Percentiles rank a stretch among this genome's conserved stretches.
Evolutionary conservation across 2,888 invertebrate genomes (phyloP).

Genomic region (Norana najaformis): DNA sequence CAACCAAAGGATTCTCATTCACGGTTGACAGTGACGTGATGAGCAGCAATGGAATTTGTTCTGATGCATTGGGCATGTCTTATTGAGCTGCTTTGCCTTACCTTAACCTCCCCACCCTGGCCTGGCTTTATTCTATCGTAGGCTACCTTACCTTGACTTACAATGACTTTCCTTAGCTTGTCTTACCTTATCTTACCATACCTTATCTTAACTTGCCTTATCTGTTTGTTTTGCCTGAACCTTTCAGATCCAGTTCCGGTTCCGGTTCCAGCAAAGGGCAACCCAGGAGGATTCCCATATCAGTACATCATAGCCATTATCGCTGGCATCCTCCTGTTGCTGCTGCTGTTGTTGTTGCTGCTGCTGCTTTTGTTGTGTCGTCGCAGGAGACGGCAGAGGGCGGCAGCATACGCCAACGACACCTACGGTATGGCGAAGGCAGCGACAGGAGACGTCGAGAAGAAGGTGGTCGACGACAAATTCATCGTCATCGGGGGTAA

Average conservation of each 20-base stretch:
- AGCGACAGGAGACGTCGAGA: not conserved
- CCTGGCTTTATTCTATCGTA: not conserved
- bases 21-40: too few species aligned
- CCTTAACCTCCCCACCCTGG: not conserved
- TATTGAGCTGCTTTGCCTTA: not conserved
- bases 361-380: not conserved
- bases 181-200: not conserved
- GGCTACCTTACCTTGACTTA: not conserved
- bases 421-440: not conserved
- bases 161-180: not conserved
- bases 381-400: not conserved
- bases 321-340: not conserved
- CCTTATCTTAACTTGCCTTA: not conserved
- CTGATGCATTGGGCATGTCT: too few species aligned
- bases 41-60: too few species aligned
- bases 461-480: not conserved
- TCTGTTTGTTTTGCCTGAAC: not conserved
- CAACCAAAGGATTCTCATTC: too few species aligned
- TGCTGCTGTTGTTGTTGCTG: not conserved
- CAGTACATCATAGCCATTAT: slow-evolving; percentile 1
- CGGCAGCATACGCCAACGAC: not conserved
- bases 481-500: not conserved
- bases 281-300: not conserved
- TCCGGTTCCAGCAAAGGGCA: not conserved
- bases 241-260: not conserved